A percentile compares a stretch with the other conserved stretches of the same genome.
These are phyloP conservation scores for Chamaea fasciata DNA, from an alignment of 2,113 vertebrate species.

Conservation along the genomic window DNA sequence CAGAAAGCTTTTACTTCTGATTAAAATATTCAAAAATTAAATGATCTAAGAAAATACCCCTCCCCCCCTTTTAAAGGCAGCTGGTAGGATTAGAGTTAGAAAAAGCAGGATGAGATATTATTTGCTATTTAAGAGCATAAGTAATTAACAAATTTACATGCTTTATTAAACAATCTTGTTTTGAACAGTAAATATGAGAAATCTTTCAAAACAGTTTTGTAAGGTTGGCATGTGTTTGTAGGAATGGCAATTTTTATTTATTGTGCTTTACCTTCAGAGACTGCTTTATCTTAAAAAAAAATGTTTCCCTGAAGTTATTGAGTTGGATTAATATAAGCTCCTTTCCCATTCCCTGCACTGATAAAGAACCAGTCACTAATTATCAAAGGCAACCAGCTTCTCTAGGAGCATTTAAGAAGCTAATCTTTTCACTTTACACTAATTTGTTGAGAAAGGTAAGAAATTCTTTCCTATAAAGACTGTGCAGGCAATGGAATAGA, in stretches of 20 bases:
- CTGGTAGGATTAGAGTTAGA: neutral
- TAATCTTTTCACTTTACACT: neutral
- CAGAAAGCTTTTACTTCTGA: neutral
- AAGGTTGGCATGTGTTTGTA: neutral
- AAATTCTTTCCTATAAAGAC: neutral
- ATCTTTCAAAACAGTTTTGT: neutral
- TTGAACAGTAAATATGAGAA: neutral
- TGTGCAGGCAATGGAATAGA: neutral
- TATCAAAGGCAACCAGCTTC: neutral
- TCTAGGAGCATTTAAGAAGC: neutral
- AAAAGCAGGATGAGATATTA: neutral
- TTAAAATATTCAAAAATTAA: neutral
- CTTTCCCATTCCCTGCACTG: neutral
- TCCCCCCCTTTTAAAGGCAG: neutral
- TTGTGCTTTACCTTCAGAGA: neutral
- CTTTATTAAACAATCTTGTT: neutral
- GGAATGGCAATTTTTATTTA: neutral
- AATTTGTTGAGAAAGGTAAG: neutral
- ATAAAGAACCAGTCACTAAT: neutral
- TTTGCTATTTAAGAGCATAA: neutral
- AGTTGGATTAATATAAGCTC: neutral
- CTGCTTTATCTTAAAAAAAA: neutral
- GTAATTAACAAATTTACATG: neutral
- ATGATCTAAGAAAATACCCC: accelerated
- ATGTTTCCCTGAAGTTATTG: neutral